These are phyloP conservation scores for Fregetta grallaria DNA, from an alignment of 2,113 vertebrate species.

Conservation along the genomic window DNA sequence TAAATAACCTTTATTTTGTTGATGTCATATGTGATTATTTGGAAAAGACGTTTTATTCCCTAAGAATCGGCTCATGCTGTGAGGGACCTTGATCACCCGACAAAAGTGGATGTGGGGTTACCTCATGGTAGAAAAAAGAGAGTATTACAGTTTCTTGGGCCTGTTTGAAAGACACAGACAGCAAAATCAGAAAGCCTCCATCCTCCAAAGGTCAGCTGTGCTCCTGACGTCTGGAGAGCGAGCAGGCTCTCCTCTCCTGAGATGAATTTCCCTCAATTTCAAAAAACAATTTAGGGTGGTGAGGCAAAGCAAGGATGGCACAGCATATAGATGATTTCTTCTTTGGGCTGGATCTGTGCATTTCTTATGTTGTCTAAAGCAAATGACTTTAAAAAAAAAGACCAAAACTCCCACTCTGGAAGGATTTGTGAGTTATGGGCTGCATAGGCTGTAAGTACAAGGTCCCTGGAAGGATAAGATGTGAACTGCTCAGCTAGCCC, in stretches of 20 bases:
- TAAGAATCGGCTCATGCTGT: background rate
- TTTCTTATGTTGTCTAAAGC: background rate
- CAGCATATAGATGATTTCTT: background rate
- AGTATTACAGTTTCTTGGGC: background rate
- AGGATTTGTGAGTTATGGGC: background rate
- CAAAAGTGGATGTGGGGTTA: background rate
- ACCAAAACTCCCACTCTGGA: background rate
- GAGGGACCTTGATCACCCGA: background rate
- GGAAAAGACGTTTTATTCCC: constrained; percentile 5
- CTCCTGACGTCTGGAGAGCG: background rate
- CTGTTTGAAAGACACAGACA: background rate
- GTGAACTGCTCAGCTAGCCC: background rate
- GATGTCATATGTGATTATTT: background rate
- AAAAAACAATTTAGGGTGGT: background rate
- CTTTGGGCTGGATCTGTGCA: background rate
- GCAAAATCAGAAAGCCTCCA: background rate
- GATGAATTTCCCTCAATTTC: background rate
- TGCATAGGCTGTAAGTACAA: background rate
- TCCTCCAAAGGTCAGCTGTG: background rate
- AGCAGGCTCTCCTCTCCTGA: background rate
- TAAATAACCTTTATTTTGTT: background rate
- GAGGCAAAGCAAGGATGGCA: background rate
- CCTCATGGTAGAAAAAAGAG: background rate
- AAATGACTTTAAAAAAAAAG: background rate
- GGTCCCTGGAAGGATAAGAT: background rate